A percentile compares a stretch with the other conserved stretches of the same genome.
phyloP scores from a whole-genome alignment of 2,888 invertebrate species.

The Sicus ferrugineus region DNA sequence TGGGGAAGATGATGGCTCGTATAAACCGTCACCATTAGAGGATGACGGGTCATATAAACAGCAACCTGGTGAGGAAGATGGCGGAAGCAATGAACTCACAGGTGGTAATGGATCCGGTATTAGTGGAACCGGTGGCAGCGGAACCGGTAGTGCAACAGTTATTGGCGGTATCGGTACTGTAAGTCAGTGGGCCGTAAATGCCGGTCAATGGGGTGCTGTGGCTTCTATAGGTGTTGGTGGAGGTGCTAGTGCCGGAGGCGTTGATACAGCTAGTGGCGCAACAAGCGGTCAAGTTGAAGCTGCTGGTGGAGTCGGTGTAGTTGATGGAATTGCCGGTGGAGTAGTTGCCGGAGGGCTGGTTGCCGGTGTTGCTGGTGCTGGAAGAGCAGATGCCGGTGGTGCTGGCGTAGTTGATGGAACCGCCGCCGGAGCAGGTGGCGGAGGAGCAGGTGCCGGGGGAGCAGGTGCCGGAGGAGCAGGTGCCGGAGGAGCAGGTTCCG shows the following conservation, averaged over 20 bases:
- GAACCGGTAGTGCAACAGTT: slow-evolving; percentile 43
- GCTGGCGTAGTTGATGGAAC: slow-evolving; percentile 42
- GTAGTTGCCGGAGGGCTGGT: background rate
- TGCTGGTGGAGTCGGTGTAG: slow-evolving; percentile 42
- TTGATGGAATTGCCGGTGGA: slow-evolving; percentile 20
- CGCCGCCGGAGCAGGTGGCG: background rate
- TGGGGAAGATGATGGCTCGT: slow-evolving; percentile 39
- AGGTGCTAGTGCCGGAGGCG: slow-evolving; percentile 44
- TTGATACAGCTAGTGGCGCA: slow-evolving; percentile 22
- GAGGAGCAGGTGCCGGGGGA: slow-evolving; percentile 29
- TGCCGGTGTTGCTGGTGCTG: background rate
- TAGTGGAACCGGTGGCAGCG: slow-evolving; percentile 32
- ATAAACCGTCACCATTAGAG: slow-evolving; percentile 41
- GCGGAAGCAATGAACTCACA: slow-evolving; percentile 30
- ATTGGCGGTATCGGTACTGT: slow-evolving; percentile 44
- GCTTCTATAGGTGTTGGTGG: slow-evolving; percentile 49
- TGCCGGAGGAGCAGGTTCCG: slow-evolving; percentile 35
- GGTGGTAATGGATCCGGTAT: background rate
- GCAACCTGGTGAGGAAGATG: slow-evolving; percentile 45
- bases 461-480: too few species aligned
- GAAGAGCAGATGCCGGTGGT: slow-evolving; percentile 13
- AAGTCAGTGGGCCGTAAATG: slow-evolving; percentile 30
- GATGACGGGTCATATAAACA: slow-evolving; percentile 44
- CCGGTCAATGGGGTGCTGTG: slow-evolving; percentile 37
- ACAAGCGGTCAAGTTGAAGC: slow-evolving; percentile 35